A percentile compares a stretch with the other conserved stretches of the same genome.
phyloP scores from a whole-genome alignment of 2,113 vertebrate species.

The Rhynchomys soricoides region DNA sequence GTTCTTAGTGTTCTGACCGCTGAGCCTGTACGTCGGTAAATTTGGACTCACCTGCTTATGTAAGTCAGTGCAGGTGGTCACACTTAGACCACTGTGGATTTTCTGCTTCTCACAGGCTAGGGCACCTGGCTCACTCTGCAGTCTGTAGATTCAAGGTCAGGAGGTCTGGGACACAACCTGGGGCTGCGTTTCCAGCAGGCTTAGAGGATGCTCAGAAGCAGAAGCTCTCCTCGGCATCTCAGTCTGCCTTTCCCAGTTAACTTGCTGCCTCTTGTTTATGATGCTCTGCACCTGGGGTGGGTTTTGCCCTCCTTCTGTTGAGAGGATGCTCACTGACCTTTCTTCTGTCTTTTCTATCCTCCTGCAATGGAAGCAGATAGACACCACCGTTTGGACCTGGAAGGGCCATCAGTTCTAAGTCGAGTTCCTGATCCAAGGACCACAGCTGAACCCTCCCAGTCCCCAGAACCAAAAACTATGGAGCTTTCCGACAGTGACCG shows the following conservation, averaged over 20 bases:
- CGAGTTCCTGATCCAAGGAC: slow-evolving; percentile 85
- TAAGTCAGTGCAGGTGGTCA: neutral
- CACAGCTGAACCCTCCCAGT: slow-evolving; percentile 81
- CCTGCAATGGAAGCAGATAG: slow-evolving; percentile 87
- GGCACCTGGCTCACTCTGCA: accelerated
- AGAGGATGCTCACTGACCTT: neutral
- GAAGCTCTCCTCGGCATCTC: neutral
- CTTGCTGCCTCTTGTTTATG: neutral
- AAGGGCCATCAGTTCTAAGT: slow-evolving; percentile 89
- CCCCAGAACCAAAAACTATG: slow-evolving; percentile 91
- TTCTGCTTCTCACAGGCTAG: neutral
- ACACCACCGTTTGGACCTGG: slow-evolving; percentile 87
- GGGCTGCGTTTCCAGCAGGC: neutral
- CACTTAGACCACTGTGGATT: neutral
- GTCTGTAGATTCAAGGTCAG: neutral
- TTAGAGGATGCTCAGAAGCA: neutral
- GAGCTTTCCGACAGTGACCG: slow-evolving; percentile 95
- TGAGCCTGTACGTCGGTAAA: neutral
- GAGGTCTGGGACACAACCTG: neutral
- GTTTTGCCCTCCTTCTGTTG: neutral
- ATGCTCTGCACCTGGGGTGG: accelerated
- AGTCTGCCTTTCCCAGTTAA: neutral
- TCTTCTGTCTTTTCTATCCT: slow-evolving; percentile 22
- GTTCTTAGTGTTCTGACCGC: accelerated
- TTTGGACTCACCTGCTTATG: neutral